These are phyloP conservation scores for Ancistrus triradiatus DNA, from an alignment of 2,113 vertebrate species.

Conservation along the genomic window DNA sequence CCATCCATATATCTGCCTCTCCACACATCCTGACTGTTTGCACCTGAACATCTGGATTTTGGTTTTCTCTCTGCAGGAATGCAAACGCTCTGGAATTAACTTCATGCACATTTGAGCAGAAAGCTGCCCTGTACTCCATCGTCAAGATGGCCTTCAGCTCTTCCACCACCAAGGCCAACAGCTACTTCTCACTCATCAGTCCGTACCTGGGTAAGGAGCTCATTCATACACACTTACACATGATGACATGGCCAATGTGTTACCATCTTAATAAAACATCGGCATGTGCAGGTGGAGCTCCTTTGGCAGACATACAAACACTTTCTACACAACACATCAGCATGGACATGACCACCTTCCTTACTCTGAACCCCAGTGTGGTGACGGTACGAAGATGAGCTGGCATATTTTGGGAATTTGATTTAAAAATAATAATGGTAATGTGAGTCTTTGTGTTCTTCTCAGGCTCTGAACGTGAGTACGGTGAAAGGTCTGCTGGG, in stretches of 20 bases:
- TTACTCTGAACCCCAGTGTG: slow-evolving; percentile 23
- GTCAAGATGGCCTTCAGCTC: slow-evolving; percentile 57
- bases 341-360: slow-evolving; percentile 38
- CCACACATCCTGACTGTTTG: too few species aligned
- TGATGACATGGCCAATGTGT: too few species aligned
- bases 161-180: background rate
- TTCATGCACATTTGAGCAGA: slow-evolving; percentile 49
- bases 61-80: slow-evolving; percentile 47
- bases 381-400: slow-evolving; percentile 17
- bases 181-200: slow-evolving; percentile 59
- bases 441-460: background rate
- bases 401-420: too few species aligned
- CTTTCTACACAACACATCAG: slow-evolving; percentile 27
- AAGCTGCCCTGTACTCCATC: slow-evolving; percentile 58
- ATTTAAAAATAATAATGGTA: too few species aligned
- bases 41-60: background rate
- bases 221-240: background rate
- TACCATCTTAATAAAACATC: too few species aligned
- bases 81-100: slow-evolving; percentile 46
- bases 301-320: slow-evolving; percentile 22
- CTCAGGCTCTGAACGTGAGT: slow-evolving; percentile 25
- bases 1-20: too few species aligned
- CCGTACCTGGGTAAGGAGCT: slow-evolving; percentile 65
- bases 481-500: slow-evolving; percentile 29
- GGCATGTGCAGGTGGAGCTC: slow-evolving; percentile 36